Evolutionary conservation across 2,797 vertebrate genomes (phyloP), one percentile per base, ranked within the genome.

Genomic region (Balearica regulorum): DNA sequence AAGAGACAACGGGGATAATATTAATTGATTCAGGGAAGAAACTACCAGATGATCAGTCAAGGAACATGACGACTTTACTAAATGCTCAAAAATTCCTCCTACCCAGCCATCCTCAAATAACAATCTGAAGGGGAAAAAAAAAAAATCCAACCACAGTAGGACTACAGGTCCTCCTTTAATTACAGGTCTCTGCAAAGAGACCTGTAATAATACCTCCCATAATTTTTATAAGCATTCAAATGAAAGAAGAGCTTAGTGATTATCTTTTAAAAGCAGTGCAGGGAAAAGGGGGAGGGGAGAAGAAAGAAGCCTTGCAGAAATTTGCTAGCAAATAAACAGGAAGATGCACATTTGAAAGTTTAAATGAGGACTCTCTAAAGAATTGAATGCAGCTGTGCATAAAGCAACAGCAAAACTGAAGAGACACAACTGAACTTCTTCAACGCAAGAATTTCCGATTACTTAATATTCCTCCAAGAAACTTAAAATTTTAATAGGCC

Each of bases 301-400:
- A 89, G 41, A 93, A 89, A 71, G 73, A 80, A 90, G 15, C 31
- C 14, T 24, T n/a, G 20, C 10, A 84, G 49, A 90, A 69, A 88
- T 78, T 75, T 81, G 26, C 16, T 12, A 83, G 35, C 37, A 93
- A 86, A 85, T 61, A 61, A 6, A 77, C 21, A 62, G n/a, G 48
- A 92, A 72, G 60, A 84, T 83, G 64, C 25, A 94, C 25, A 48
- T 85, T 62, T 25, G 0, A 70, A 88, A 71, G 37, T 84, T 95
- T 83, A 91, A 86, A 87, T 62, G 62, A 94, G 58, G 43, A 79
- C 55, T 79, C 94, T 83, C 94, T 73, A 17, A 76, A 86, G 80
- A 95, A 93, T 12, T 88, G 51, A 75, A 76, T 29, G 39, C 73
- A 82, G 43, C 60, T 83, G 73, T 51, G 51, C 80, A 76, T 51